A percentile compares a stretch with the other conserved stretches of the same genome.
These are phyloP conservation scores for Scotopteryx bipunctaria DNA, from an alignment of 2,888 invertebrate species.

Conservation along the genomic window DNA sequence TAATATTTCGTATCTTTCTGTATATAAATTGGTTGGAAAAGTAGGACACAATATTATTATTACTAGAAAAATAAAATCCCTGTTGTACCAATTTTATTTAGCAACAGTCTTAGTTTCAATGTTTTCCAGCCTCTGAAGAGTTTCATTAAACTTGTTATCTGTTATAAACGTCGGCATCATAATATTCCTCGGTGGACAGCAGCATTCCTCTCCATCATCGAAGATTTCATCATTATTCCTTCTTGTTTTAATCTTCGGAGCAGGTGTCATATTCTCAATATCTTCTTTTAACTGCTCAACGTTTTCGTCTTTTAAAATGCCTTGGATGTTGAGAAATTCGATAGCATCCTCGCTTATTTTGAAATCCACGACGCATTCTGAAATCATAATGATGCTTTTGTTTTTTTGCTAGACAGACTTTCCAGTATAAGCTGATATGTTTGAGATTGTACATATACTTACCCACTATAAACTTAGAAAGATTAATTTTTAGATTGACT, in stretches of 20 bases:
- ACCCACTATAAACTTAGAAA: too few species aligned
- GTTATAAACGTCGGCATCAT: slow-evolving; percentile 65
- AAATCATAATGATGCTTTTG: too few species aligned
- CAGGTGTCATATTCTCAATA: slow-evolving; percentile 16
- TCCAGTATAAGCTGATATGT: too few species aligned
- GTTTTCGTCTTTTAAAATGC: slow-evolving; percentile 46
- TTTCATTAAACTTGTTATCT: slow-evolving; percentile 50
- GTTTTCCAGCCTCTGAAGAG: slow-evolving; percentile 38
- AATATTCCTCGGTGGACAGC: slow-evolving; percentile 52
- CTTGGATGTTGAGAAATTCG: slow-evolving; percentile 53
- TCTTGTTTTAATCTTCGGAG: slow-evolving; percentile 15
- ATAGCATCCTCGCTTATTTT: slow-evolving; percentile 52
- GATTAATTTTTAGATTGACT: too few species aligned
- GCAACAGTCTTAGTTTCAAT: not conserved
- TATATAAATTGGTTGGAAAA: too few species aligned
- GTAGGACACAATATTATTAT: too few species aligned
- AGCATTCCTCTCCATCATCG: slow-evolving; percentile 44
- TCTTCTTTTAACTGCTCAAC: slow-evolving; percentile 34
- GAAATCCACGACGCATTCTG: slow-evolving; percentile 57
- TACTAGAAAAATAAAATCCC: too few species aligned
- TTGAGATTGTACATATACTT: too few species aligned
- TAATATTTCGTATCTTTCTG: too few species aligned
- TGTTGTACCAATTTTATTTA: too few species aligned
- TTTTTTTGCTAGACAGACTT: too few species aligned
- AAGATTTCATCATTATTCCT: slow-evolving; percentile 25